Evolutionary conservation across 2,888 invertebrate genomes (phyloP), one percentile per base, ranked within the genome.

Genomic region (Apotomis turbidana): DNA sequence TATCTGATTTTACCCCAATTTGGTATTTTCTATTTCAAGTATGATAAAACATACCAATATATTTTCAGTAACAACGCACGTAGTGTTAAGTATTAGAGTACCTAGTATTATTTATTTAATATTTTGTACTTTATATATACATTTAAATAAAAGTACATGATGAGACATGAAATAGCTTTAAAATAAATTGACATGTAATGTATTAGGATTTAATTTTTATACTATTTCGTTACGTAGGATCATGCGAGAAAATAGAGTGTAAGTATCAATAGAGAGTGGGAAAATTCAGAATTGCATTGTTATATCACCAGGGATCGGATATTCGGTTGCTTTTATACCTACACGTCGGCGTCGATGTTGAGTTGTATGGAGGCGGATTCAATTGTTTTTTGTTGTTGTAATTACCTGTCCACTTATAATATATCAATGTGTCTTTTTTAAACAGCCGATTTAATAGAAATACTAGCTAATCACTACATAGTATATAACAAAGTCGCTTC

Each of bases 81-180:
- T 68, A 58, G 51, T 63, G 44, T 60, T 59, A 63, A 72, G 59
- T 36, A 68, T 59, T 72, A 52, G 62, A 68, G 46, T 72, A n/a
- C n/a, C n/a, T n/a, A 72, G 68, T 57, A 41, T 59, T 72, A 72
- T 68, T 72, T 72, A 72, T 59, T 68, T 63, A 49, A 38, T 72
- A 68, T 72, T 72, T 72, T 68, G 44, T 72, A 72, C 55, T 68
- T 63, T 63, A 41, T 63, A 41, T 63, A 68, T 72, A 72, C 58
- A 72, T 62, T 62, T 36, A n/a, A 71, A 55, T 46, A 44, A 62
- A 68, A 68, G 71, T 71, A 68, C 71, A 71, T 55, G 52, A 63
- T 55, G 60, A 71, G 61, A 71, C 55, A 67, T 67, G 66, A 67
- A 58, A 59, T 72, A 72, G 72, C 72, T 72, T 68, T 72, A 72